Percentiles rank a stretch among this genome's conserved stretches.
phyloP scores from a whole-genome alignment of 2,797 vertebrate species.

The Smutsia temminckii region DNA sequence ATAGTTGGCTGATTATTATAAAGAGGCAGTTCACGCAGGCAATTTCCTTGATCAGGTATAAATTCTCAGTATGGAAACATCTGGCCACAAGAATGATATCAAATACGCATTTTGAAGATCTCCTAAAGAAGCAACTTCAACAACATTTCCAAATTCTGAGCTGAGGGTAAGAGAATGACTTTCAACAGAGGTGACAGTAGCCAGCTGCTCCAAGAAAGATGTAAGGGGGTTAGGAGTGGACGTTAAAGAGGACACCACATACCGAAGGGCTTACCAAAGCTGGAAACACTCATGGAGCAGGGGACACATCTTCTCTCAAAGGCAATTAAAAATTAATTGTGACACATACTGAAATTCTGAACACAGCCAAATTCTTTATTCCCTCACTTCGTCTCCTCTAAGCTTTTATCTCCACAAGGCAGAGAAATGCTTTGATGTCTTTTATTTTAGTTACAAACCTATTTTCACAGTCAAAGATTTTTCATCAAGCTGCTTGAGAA shows the following conservation, averaged over 20 bases:
- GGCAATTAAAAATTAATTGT: conserved; percentile 80
- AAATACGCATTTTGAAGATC: conserved; percentile 3
- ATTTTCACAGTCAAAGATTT: conserved; percentile 46
- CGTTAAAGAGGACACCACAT: conserved; percentile 34
- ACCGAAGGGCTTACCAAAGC: conserved; percentile 69
- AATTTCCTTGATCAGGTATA: not conserved
- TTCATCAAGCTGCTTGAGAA: conserved; percentile 45
- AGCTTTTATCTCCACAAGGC: conserved; percentile 19
- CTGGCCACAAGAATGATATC: conserved; percentile 55
- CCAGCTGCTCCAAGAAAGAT: conserved; percentile 65
- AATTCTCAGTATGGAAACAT: conserved; percentile 33
- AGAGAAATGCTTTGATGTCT: conserved; percentile 39
- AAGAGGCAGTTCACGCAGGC: not conserved
- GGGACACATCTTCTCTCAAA: conserved; percentile 77
- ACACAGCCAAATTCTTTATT: conserved; percentile 61
- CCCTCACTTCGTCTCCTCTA: conserved; percentile 29
- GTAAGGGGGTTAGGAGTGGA: not conserved
- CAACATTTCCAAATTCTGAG: conserved; percentile 58
- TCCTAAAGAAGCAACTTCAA: conserved; percentile 41
- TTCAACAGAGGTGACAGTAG: conserved; percentile 43
- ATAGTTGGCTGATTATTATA: not conserved
- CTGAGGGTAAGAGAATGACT: not conserved
- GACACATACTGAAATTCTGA: conserved; percentile 48
- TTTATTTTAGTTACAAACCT: conserved; percentile 59
- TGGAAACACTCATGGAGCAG: conserved; percentile 60